A percentile compares a stretch with the other conserved stretches of the same genome.
Evolutionary conservation across 1,140 invertebrate genomes (phyloP).

Genomic region (Oreohelix idahoensis): DNA sequence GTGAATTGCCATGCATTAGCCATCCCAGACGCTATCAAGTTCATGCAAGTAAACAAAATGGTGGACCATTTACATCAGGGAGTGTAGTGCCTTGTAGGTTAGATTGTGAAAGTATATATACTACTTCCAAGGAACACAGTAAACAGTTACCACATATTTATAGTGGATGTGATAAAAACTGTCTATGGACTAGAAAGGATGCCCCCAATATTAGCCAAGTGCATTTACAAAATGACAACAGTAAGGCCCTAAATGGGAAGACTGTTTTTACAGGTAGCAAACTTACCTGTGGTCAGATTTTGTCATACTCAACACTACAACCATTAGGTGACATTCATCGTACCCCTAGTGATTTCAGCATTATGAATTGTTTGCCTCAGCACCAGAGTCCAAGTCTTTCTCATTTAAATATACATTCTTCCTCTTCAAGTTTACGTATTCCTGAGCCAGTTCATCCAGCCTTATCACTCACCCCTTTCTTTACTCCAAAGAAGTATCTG

Average conservation of each 20-base stretch:
- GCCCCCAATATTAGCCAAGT: not conserved
- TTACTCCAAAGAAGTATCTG: not conserved
- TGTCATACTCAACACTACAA: not conserved
- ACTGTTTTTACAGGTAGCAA: not conserved
- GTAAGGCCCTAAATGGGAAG: not conserved
- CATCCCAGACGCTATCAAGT: not conserved
- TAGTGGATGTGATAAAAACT: not conserved
- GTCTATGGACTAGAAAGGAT: not conserved
- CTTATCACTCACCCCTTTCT: not conserved
- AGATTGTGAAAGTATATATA: not conserved
- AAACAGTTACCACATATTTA: not conserved
- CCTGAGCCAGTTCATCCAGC: not conserved
- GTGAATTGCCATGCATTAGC: not conserved
- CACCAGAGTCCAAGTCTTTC: not conserved
- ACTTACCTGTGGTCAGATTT: not conserved
- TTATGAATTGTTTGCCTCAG: constrained; percentile 1
- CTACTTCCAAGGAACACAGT: not conserved
- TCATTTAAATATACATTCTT: not conserved
- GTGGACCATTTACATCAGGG: not conserved
- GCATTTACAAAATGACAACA: not conserved
- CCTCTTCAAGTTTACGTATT: not conserved
- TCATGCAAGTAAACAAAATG: not conserved
- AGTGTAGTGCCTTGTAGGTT: constrained; percentile 3
- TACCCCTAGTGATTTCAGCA: not conserved
- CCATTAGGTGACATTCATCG: not conserved